Conservation (phyloP, 1,140 invertebrate species). For the Lepidurus couesii region DNA sequence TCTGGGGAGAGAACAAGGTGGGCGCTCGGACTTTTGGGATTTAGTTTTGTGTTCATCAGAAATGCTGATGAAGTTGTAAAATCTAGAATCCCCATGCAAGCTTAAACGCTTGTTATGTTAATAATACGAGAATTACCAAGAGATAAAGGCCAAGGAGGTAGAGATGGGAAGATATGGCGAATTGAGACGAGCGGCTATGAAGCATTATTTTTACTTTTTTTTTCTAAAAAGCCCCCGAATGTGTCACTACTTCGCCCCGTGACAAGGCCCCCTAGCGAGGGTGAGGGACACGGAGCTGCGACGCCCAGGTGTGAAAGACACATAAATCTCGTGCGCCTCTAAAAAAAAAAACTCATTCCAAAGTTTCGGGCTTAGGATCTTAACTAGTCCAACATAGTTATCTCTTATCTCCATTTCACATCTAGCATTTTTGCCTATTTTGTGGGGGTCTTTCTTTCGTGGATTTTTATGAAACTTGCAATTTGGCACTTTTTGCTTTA, state of each 20-base stretch:
- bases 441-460: neutral
- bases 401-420: neutral
- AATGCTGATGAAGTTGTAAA: neutral
- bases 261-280: slow-evolving; percentile 1
- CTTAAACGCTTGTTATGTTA: neutral
- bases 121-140: neutral
- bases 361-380: neutral
- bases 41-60: too few relatives aligned
- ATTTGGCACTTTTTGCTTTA: too few relatives aligned
- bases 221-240: neutral
- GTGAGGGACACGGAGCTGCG: slow-evolving; percentile 13
- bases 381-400: neutral
- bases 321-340: neutral
- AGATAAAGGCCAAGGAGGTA: neutral
- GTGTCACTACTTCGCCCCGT: slow-evolving; percentile 17
- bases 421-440: neutral
- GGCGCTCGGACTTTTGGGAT: neutral
- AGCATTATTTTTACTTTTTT: neutral
- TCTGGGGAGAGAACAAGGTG: neutral
- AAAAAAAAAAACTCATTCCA: neutral
- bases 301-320: slow-evolving; percentile 20
- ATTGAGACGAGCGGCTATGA: neutral
- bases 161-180: neutral
- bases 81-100: neutral
- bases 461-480: neutral